Percentiles rank a stretch among this genome's conserved stretches.
These are phyloP conservation scores for Clarias gariepinus DNA, from an alignment of 2,113 vertebrate species.

Conservation along the genomic window DNA sequence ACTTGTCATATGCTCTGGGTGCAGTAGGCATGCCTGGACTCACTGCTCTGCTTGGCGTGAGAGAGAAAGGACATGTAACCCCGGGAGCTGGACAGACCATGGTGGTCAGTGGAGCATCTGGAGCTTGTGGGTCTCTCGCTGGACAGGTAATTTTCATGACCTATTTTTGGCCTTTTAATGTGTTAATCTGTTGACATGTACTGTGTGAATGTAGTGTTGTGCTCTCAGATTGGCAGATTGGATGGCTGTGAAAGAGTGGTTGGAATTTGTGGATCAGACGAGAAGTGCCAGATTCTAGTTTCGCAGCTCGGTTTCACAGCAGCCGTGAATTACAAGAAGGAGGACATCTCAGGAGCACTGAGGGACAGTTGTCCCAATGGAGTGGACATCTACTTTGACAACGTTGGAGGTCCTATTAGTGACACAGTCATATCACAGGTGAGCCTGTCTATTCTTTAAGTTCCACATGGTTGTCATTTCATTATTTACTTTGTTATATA, in stretches of 20 bases:
- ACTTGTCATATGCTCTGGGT: slow-evolving; percentile 87
- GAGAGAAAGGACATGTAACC: slow-evolving; percentile 87
- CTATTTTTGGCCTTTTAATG: not conserved
- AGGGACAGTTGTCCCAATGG: slow-evolving; percentile 80
- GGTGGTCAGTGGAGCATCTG: slow-evolving; percentile 93
- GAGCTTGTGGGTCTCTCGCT: slow-evolving; percentile 90
- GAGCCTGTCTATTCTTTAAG: not conserved
- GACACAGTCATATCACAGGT: slow-evolving; percentile 82
- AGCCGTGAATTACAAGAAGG: slow-evolving; percentile 87
- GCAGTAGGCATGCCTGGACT: slow-evolving; percentile 88
- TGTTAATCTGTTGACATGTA: not conserved
- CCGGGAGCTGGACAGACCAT: slow-evolving; percentile 84
- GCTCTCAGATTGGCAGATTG: slow-evolving; percentile 80
- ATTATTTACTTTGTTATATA: not conserved
- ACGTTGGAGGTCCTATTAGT: slow-evolving; percentile 90
- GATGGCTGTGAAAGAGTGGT: slow-evolving; percentile 88
- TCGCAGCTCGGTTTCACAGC: slow-evolving; percentile 85
- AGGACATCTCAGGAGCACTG: slow-evolving; percentile 74
- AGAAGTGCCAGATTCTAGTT: slow-evolving; percentile 84
- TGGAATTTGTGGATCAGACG: slow-evolving; percentile 88
- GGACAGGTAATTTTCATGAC: slow-evolving; percentile 80
- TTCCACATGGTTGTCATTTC: not conserved
- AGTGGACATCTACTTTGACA: slow-evolving; percentile 94
- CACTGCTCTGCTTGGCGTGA: slow-evolving; percentile 84
- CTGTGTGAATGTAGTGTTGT: not conserved